A percentile compares a stretch with the other conserved stretches of the same genome.
These are phyloP conservation scores for Proteles cristata DNA, from an alignment of 2,113 vertebrate genomes.

Conservation along the genomic window DNA sequence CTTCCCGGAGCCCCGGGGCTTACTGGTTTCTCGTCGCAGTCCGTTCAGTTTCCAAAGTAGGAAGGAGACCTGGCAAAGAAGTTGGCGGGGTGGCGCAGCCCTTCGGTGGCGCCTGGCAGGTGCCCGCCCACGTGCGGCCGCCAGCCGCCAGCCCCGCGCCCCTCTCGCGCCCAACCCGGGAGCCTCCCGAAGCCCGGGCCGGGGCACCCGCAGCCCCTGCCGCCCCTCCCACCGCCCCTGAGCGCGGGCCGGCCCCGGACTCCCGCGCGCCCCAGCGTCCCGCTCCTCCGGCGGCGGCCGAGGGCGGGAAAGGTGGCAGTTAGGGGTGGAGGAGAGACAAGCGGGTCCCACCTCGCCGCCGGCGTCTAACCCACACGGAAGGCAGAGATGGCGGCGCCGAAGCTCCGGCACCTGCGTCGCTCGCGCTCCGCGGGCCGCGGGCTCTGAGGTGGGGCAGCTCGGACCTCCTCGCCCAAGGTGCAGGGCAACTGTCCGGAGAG, in stretches of 20 bases:
- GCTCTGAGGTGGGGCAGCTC: not conserved
- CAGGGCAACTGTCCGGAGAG: not conserved
- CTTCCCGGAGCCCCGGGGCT: not conserved
- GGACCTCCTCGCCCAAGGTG: not conserved
- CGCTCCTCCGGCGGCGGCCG: not conserved
- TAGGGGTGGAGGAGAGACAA: not conserved
- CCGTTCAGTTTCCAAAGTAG: conserved; percentile 43
- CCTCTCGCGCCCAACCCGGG: not conserved
- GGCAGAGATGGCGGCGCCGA: not conserved
- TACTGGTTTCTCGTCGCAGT: not conserved
- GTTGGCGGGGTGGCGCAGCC: not conserved
- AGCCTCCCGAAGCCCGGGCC: not conserved
- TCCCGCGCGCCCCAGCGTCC: not conserved
- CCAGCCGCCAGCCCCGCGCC: not conserved
- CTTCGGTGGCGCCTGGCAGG: not conserved
- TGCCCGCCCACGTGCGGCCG: too few relatives aligned
- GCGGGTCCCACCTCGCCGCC: not conserved
- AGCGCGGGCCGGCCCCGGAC: not conserved
- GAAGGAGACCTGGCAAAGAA: conserved; percentile 48
- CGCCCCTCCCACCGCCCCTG: not conserved
- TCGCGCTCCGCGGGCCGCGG: not conserved
- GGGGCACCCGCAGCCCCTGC: accelerated
- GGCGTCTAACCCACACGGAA: not conserved
- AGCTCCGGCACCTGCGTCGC: not conserved
- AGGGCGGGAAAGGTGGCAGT: not conserved